Conservation (phyloP, 2,797 vertebrate genomes). For the Kryptopterus vitreolus region DNA sequence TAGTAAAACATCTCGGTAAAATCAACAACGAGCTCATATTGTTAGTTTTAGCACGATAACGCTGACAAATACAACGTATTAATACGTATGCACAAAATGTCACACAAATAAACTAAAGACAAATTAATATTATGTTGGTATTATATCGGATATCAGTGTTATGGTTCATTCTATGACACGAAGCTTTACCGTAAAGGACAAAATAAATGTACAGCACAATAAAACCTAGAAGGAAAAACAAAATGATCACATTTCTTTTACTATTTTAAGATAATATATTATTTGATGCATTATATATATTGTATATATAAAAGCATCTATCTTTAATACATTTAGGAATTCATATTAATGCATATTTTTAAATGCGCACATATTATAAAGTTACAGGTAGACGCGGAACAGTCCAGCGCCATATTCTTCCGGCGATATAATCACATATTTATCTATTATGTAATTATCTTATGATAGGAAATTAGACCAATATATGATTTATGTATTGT, state of each 20-base stretch:
- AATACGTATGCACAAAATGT: background rate
- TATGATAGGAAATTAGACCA: background rate
- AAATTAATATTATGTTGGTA: background rate
- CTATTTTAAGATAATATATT: background rate
- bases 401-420: background rate
- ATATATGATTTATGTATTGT: no score
- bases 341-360: background rate
- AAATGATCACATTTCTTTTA: background rate
- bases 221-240: no score
- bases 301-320: background rate
- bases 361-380: background rate
- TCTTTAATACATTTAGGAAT: background rate
- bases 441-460: background rate
- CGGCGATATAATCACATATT: no score
- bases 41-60: background rate
- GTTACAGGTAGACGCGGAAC: background rate
- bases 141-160: background rate
- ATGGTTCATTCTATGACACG: background rate
- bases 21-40: constrained; percentile 18
- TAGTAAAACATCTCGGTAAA: constrained; percentile 11
- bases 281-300: background rate
- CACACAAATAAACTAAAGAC: background rate
- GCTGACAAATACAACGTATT: background rate
- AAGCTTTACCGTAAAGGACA: background rate
- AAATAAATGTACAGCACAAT: background rate